Evolutionary conservation across 2,888 invertebrate genomes (phyloP).

Genomic region (Melikaiella ostensackeni): DNA sequence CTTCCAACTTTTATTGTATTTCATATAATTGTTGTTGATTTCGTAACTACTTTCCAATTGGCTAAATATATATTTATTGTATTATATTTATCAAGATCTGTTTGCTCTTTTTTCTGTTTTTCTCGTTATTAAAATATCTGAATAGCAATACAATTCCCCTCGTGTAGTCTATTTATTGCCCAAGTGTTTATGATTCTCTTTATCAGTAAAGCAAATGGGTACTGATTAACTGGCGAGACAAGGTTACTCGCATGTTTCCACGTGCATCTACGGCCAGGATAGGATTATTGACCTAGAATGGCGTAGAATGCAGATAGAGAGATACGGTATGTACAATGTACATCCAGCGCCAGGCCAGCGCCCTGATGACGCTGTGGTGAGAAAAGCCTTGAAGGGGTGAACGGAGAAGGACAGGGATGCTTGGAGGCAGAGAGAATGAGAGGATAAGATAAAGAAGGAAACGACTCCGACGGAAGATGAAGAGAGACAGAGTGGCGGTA

Average conservation of each 20-base stretch:
- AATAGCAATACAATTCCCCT: not conserved
- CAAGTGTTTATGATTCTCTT: constrained; percentile 16
- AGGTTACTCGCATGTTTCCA: constrained; percentile 35
- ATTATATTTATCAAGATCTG: too few relatives aligned
- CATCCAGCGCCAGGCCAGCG: not conserved
- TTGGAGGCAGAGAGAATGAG: constrained; percentile 33
- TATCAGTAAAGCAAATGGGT: constrained; percentile 29
- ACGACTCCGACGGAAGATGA: constrained; percentile 31
- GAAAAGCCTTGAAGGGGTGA: constrained; percentile 43
- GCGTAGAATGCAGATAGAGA: constrained; percentile 3
- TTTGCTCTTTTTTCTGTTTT: too few relatives aligned
- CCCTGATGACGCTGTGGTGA: not conserved
- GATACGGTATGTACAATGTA: too few relatives aligned
- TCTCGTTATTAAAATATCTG: not conserved
- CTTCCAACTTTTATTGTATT: too few relatives aligned
- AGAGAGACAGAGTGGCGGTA: constrained; percentile 41
- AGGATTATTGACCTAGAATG: constrained; percentile 56
- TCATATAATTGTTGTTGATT: too few relatives aligned
- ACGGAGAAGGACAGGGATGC: constrained; percentile 42
- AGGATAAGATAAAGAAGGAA: constrained; percentile 27
- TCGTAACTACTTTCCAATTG: too few relatives aligned
- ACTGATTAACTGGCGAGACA: constrained; percentile 19
- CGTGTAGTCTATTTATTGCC: constrained; percentile 1
- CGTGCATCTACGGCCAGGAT: constrained; percentile 30
- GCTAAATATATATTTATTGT: too few relatives aligned